Evolutionary conservation across 2,113 vertebrate species (phyloP).

Genomic region (Pomatorhinus ruficollis): DNA sequence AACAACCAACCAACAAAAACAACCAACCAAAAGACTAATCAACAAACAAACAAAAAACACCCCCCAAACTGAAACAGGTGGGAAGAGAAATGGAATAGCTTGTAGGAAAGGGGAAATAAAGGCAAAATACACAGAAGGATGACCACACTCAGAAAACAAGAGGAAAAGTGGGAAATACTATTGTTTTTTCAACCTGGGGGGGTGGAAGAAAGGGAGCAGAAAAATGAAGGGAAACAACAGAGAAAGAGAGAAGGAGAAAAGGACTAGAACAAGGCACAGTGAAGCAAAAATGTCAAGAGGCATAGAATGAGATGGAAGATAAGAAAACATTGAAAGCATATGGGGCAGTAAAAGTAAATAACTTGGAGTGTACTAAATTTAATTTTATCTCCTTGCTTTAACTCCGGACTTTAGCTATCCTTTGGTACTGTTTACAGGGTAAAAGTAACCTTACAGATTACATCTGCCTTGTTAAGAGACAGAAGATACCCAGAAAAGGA

Average conservation of each 20-base stretch:
- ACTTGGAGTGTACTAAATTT: neutral
- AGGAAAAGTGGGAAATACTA: neutral
- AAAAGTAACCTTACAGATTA: neutral
- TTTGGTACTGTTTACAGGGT: neutral
- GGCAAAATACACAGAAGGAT: neutral
- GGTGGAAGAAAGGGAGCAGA: neutral
- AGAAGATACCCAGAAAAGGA: neutral
- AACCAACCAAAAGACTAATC: neutral
- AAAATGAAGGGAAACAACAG: neutral
- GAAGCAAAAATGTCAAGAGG: neutral
- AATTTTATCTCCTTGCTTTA: neutral
- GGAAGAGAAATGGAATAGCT: neutral
- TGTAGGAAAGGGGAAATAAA: neutral
- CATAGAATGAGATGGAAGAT: neutral
- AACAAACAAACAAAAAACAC: neutral
- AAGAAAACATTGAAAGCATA: neutral
- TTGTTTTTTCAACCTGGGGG: neutral
- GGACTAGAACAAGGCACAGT: neutral
- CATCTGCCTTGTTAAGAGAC: neutral
- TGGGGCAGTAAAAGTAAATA: neutral
- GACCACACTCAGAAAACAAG: neutral
- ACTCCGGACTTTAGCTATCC: neutral
- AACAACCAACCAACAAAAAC: neutral
- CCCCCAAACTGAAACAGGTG: accelerated
- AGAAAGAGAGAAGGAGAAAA: neutral